Evolutionary conservation across 1,140 invertebrate species (phyloP), one percentile per base, ranked within the genome.

Genomic region (Eumeta japonica): DNA sequence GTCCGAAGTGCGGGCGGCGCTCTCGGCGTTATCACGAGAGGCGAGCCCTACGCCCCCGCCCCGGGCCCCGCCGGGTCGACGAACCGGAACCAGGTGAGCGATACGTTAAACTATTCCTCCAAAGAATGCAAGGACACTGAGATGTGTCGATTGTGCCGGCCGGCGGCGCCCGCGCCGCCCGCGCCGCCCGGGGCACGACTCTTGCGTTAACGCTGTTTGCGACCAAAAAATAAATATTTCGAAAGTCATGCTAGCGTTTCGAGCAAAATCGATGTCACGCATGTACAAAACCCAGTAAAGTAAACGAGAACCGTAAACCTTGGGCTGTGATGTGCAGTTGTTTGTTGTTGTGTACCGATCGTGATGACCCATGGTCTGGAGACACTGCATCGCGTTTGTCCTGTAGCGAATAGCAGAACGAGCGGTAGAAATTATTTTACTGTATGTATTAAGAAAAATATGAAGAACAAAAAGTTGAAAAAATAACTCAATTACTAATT

Each of bases 1-100:
- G n/a, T n/a, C n/a, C n/a, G n/a, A n/a, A n/a, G n/a, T n/a, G n/a
- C n/a, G n/a, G n/a, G n/a, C n/a, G n/a, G n/a, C n/a, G n/a, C n/a
- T n/a, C n/a, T n/a, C n/a, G n/a, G n/a, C n/a, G n/a, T n/a, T n/a
- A n/a, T n/a, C n/a, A n/a, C n/a, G n/a, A n/a, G n/a, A n/a, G n/a
- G n/a, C n/a, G n/a, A n/a, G n/a, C n/a, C n/a, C n/a, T n/a, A n/a
- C n/a, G n/a, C n/a, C n/a, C n/a, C n/a, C n/a, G n/a, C n/a, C 20
- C 20, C n/a, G 20, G 5, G 5, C 20, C n/a, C 5, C 20, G 5
- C 20, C 5, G 49, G 53, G 56, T 63, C 52, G 52, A 51, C 60
- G 58, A 66, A 62, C 62, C 60, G 58, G 60, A 58, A 63, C 52
- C 48, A n/a, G n/a, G n/a, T n/a, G n/a, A n/a, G n/a, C n/a, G n/a